Evolutionary conservation across 2,113 vertebrate genomes (phyloP), one percentile per base, ranked within the genome.

Genomic region (Danio rerio): DNA sequence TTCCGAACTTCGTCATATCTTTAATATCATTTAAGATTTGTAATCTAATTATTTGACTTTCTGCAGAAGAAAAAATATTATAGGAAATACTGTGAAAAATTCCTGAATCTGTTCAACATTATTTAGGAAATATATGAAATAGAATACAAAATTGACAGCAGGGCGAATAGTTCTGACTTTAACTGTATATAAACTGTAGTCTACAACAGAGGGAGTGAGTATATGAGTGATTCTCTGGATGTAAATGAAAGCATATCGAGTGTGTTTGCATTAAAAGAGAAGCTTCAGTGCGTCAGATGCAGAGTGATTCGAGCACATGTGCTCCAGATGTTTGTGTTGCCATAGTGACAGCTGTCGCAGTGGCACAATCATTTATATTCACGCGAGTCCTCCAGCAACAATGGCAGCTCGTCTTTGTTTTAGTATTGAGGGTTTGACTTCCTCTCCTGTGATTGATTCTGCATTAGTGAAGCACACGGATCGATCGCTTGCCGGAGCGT

Each of bases 301-400:
- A 9, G 40, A 62, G 10, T 52, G 7, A n/a, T 31, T 61, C 31
- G 42, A 6, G 4, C 43, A 70, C 74, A 77, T 76, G 62, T 68
- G 6, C 63, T 71, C 78, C 83, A 84, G 83, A 58, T 77, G 83
- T 68, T 71, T 61, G 45, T 49, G 78, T 18, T 84, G 45, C 66
- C 59, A 59, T 76, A 58, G 71, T 31, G 43, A 77, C 43, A 47
- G 59, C 75, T 78, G 75, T 78, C 13, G 21, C 59, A 59, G 71
- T 58, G 40, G 52, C 71, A 74, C 53, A 43, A 16, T 76, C 53
- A 47, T 59, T 76, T 76, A 43, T 61, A 61, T 59, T 76, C 50
- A 45, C 9, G 82, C 6, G 49, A n/a, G 43, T 58, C 40, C 49
- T 55, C 52, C 40, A 2, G 5, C 15, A 47, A 76, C 73, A 21